These are phyloP conservation scores for Drosophila hamatofila DNA, from an alignment of 2,888 invertebrate species.

Conservation along the genomic window DNA sequence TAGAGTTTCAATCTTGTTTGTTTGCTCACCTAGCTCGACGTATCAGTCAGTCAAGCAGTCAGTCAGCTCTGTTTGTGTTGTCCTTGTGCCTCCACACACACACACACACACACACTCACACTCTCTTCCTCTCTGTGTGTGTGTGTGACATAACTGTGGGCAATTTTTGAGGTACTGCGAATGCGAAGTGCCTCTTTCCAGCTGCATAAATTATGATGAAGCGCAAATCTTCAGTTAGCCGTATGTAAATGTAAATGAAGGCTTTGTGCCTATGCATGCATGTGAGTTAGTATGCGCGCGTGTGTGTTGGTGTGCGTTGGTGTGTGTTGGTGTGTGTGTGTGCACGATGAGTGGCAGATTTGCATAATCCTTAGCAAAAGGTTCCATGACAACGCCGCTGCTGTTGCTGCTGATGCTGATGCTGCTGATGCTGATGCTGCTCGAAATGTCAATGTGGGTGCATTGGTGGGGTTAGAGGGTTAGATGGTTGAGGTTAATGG, in stretches of 20 bases:
- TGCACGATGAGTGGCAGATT: conserved; percentile 78
- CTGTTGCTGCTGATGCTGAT: conserved; percentile 51
- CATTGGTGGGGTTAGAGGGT: conserved; percentile 4
- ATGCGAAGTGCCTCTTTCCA: conserved; percentile 65
- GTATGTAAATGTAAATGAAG: conserved; percentile 78
- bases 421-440: conserved; percentile 62
- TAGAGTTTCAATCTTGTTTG: conserved; percentile 61
- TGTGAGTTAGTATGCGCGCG: conserved; percentile 18
- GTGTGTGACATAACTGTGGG: conserved; percentile 67
- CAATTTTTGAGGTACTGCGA: conserved; percentile 75
- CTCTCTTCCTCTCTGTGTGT: neutral
- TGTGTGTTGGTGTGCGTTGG: conserved; percentile 14
- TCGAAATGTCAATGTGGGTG: conserved; percentile 73
- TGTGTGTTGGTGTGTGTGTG: conserved; percentile 45
- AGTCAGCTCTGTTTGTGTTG: conserved; percentile 47
- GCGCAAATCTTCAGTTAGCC: conserved; percentile 79
- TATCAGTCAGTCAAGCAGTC: conserved; percentile 44
- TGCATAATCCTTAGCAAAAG: conserved; percentile 80
- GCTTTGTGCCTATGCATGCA: conserved; percentile 56
- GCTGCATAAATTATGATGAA: conserved; percentile 80
- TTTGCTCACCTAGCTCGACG: conserved; percentile 49
- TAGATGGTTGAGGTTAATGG: neutral
- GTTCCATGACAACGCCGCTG: conserved; percentile 74
- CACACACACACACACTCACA: neutral
- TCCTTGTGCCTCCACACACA: conserved; percentile 35